Percentiles rank a stretch among this genome's conserved stretches.
Evolutionary conservation across 2,888 invertebrate genomes (phyloP).

Genomic region (Ochropacha duplaris): DNA sequence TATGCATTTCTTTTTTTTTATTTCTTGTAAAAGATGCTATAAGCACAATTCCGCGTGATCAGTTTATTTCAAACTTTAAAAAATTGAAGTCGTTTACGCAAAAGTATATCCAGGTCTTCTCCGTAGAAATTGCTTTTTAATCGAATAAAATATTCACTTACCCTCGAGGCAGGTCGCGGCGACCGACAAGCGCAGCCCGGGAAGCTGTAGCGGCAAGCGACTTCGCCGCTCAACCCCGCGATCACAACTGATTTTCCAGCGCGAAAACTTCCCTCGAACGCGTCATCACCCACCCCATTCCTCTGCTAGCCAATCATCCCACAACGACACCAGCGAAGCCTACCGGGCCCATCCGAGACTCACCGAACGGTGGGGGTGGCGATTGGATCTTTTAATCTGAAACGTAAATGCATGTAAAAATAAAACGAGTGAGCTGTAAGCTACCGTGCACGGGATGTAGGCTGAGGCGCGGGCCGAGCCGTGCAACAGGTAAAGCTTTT

Average conservation of each 20-base stretch:
- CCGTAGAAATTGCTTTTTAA: slow-evolving; percentile 79
- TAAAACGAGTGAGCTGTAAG: slow-evolving; percentile 67
- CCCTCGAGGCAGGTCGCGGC: slow-evolving; percentile 63
- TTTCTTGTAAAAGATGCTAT: neutral
- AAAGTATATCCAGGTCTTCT: slow-evolving; percentile 47
- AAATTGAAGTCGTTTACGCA: slow-evolving; percentile 32
- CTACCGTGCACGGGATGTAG: slow-evolving; percentile 60
- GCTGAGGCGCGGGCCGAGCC: slow-evolving; percentile 42
- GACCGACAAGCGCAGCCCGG: slow-evolving; percentile 43
- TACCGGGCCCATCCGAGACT: slow-evolving; percentile 58
- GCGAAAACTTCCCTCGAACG: slow-evolving; percentile 78
- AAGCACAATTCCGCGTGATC: neutral
- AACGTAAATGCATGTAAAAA: slow-evolving; percentile 81
- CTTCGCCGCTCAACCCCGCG: slow-evolving; percentile 67
- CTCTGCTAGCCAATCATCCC: slow-evolving; percentile 59
- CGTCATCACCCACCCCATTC: slow-evolving; percentile 77
- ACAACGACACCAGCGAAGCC: slow-evolving; percentile 46
- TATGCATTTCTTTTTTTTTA: neutral
- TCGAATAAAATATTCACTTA: slow-evolving; percentile 78
- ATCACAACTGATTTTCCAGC: slow-evolving; percentile 76
- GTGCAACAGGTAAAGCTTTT: slow-evolving; percentile 73
- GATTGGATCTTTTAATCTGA: slow-evolving; percentile 82
- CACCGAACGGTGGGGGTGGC: slow-evolving; percentile 67
- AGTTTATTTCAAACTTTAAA: slow-evolving; percentile 17
- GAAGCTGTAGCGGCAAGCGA: slow-evolving; percentile 58